phyloP scores from a whole-genome alignment of 2,797 vertebrate genomes.

The Spatula versicolor region DNA sequence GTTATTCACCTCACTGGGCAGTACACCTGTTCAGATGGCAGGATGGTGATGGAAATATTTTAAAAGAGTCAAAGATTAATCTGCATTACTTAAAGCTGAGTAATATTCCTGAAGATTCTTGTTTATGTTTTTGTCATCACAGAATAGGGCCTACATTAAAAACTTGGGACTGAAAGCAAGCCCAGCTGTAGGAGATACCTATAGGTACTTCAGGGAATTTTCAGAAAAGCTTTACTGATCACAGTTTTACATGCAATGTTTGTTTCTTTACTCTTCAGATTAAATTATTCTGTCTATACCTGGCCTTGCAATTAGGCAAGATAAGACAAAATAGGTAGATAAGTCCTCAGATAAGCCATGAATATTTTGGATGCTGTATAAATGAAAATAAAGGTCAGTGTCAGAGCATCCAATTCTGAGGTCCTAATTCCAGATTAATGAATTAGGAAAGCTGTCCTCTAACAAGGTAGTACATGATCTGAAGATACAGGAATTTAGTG shows the following conservation, averaged over 20 bases:
- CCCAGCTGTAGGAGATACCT: neutral
- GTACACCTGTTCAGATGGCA: neutral
- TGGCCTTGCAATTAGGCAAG: neutral
- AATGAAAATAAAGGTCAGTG: neutral
- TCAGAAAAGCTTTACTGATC: neutral
- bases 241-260: neutral
- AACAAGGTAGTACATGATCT: neutral
- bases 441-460: neutral
- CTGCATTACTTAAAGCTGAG: neutral
- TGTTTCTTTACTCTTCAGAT: conserved; percentile 11
- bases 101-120: neutral
- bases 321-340: neutral
- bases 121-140: neutral
- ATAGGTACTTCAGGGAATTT: neutral
- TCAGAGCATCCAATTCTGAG: neutral
- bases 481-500: neutral
- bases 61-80: neutral
- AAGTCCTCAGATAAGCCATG: neutral
- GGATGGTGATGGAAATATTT: neutral
- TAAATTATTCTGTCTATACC: neutral
- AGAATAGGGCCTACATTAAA: neutral
- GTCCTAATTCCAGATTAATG: neutral
- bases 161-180: neutral
- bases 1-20: neutral
- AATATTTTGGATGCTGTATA: neutral